A percentile compares a stretch with the other conserved stretches of the same genome.
Evolutionary conservation across 2,113 vertebrate genomes (phyloP).

Genomic region (Hydrolagus affinis): DNA sequence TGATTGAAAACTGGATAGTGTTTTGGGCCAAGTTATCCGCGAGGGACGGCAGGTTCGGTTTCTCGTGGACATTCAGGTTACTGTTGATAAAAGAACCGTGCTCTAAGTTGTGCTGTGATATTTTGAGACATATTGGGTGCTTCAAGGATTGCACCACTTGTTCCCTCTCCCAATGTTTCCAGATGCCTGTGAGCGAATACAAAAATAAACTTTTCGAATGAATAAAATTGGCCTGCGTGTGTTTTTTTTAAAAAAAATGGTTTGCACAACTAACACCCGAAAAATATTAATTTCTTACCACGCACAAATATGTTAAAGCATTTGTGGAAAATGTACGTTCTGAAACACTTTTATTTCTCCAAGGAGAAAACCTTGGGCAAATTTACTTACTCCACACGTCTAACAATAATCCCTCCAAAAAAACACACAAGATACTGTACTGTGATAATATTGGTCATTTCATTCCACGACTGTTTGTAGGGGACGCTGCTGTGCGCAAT

Average conservation of each 20-base stretch:
- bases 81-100: neutral
- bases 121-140: neutral
- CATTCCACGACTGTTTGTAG: too few species aligned
- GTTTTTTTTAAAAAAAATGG: neutral
- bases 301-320: too few species aligned
- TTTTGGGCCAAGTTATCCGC: neutral
- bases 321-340: too few species aligned
- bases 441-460: too few species aligned
- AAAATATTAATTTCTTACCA: neutral
- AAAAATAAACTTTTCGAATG: neutral
- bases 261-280: neutral
- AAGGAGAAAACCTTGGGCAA: too few species aligned
- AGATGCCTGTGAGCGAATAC: neutral
- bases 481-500: too few species aligned
- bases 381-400: too few species aligned
- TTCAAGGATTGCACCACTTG: neutral
- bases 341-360: too few species aligned
- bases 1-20: neutral
- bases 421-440: too few species aligned
- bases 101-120: neutral
- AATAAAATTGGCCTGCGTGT: neutral
- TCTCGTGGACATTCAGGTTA: neutral
- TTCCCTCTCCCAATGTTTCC: neutral
- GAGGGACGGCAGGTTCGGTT: neutral
- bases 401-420: too few species aligned